Base-by-base conservation (phyloP, 2,113 vertebrate species). In the Clinocottus analis region DNA sequence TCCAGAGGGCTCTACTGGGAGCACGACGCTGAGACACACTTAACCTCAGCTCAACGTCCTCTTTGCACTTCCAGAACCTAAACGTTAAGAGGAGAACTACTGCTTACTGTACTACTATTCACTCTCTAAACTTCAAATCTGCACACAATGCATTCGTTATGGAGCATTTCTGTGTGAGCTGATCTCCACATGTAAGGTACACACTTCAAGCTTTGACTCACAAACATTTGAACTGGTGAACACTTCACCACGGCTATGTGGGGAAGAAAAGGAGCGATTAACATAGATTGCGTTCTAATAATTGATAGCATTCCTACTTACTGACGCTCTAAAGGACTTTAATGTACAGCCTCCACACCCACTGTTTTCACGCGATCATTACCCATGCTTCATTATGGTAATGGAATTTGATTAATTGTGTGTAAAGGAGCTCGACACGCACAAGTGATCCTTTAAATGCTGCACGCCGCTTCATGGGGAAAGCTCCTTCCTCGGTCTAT, bases 381-480 rank as follows among this genome's bases (percentile, higher is more conserved):
- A 33, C 27, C 27, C 41, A 25, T 61, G 16, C 16, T 25, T 31
- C 16, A 37, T 7, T 74, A 31, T 43, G 51, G 25, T 33, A 60
- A 21, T 43, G 35, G 27, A 35, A 35, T 60, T 60, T 5, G 63
- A 79, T 35, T 47, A 47, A 65, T 29, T 35, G 31, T 6, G n/a
- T 56, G 35, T 62, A 19, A 64, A 63, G 39, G 14, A 39, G 45
- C 19, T 55, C 51, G 13, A 58, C 33, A 49, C 19, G 19, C 35
- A 8, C 17, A 51, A 59, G 29, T 33, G 51, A 71, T 51, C 27
- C 55, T 67, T 72, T 83, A 37, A 73, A 69, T 49, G 59, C 8
- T 51, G 5, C 14, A 56, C 14, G 27, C 47, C 35, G 55, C 45
- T 55, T 53, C 11, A 19, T 35, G 31, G 53, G 8, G n/a, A 58